phyloP scores from a whole-genome alignment of 1,140 invertebrate genomes.

The Oscheius sp. region DNA sequence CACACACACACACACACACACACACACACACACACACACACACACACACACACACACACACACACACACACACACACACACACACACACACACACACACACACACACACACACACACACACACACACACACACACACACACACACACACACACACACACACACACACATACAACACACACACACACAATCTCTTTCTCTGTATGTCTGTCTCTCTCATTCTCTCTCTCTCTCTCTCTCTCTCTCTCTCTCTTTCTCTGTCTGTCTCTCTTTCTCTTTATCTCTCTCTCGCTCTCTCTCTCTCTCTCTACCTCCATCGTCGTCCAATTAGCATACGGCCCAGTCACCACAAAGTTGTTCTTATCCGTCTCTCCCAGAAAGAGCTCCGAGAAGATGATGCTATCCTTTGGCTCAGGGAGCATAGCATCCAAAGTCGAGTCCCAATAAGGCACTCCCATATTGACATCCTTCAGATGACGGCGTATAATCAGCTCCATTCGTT shows the following conservation, averaged over 20 bases:
- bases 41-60: no score
- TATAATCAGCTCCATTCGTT: conserved; percentile 16
- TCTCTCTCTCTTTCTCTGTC: neutral
- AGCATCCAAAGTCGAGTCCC: conserved; percentile 40
- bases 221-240: neutral
- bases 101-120: no score
- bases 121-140: no score
- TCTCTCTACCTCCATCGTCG: conserved; percentile 38
- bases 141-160: neutral
- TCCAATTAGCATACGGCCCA: conserved; percentile 45
- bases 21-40: no score
- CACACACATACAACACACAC: no score
- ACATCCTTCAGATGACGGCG: conserved; percentile 18
- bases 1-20: no score
- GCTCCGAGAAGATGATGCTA: conserved; percentile 40
- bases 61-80: no score
- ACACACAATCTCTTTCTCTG: neutral
- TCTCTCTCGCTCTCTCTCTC: no score
- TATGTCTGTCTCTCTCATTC: neutral
- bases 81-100: no score
- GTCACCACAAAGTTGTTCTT: conserved; percentile 35
- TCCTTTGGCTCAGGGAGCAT: conserved; percentile 39
- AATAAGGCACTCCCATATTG: conserved; percentile 41
- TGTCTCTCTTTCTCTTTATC: no score
- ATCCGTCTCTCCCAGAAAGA: conserved; percentile 40